Evolutionary conservation across 1,140 invertebrate species (phyloP), one percentile per base, ranked within the genome.

Genomic region (Chelonus insularis): DNA sequence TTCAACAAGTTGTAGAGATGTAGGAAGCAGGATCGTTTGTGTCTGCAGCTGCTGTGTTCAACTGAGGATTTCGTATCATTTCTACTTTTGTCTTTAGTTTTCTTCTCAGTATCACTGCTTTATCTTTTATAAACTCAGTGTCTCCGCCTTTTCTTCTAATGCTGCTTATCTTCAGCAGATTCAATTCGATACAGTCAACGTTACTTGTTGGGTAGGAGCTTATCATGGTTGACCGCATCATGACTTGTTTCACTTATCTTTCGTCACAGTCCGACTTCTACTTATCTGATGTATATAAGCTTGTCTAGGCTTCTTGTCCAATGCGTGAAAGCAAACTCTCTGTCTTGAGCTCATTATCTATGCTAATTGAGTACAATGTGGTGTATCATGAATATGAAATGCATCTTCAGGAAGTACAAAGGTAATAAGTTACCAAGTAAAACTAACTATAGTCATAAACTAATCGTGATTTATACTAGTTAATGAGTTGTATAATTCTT

Each of bases 331-430:
- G 48, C 51, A 48, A 48, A 18, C 56, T 32, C 20, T 39, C 5
- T 51, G 20, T 18, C 50, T 54, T 54, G 52, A 11, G 34, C 32
- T 64, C 50, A 65, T 65, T 65, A 65, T 65, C 63, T 65, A 65
- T 61, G 63, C 63, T 65, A 65, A 65, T 65, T 60, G 50, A 39
- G 41, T 21, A 54, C 37, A 37, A 12, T 14, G 39, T 18, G 52
- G 32, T 11, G 4, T 6, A 41, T 8, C 32, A 25, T 23, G 23
- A 37, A 56, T 21, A 12, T 20, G 48, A 54, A 39, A 52, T 52
- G n/a, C n/a, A n/a, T n/a, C n/a, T n/a, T n/a, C n/a, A n/a, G n/a
- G n/a, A n/a, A n/a, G n/a, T n/a, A n/a, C n/a, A n/a, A n/a, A n/a
- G n/a, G n/a, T n/a, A n/a, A n/a, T n/a, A n/a, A n/a, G n/a, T n/a